These are phyloP conservation scores for Silurus glanis DNA, from an alignment of 2,113 vertebrate genomes.

Conservation along the genomic window DNA sequence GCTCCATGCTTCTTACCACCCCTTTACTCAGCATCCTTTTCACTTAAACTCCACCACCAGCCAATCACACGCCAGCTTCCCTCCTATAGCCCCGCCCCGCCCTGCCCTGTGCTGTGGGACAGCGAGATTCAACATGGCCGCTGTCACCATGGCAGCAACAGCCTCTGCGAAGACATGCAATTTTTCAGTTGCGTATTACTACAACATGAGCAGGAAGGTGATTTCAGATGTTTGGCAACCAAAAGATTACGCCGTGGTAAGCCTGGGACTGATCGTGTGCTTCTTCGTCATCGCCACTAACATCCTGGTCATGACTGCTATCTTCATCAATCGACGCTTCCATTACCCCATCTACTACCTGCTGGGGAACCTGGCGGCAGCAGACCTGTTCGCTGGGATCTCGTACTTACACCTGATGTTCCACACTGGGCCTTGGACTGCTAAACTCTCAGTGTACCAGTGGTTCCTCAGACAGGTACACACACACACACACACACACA, in stretches of 20 bases:
- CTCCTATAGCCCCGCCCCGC: background rate
- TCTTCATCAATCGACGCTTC: slow-evolving; percentile 88
- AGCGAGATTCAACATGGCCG: slow-evolving; percentile 50
- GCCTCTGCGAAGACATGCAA: background rate
- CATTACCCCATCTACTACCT: slow-evolving; percentile 97
- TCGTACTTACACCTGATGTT: slow-evolving; percentile 95
- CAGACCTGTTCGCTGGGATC: slow-evolving; percentile 91
- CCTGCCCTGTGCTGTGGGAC: background rate
- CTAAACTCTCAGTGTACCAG: slow-evolving; percentile 74
- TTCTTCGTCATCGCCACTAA: slow-evolving; percentile 91
- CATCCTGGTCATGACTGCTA: slow-evolving; percentile 87
- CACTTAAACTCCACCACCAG: background rate
- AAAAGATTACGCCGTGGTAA: slow-evolving; percentile 77
- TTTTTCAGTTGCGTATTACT: slow-evolving; percentile 61
- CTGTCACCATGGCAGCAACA: rapidly evolving
- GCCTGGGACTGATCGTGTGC: slow-evolving; percentile 86
- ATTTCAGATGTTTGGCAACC: slow-evolving; percentile 60
- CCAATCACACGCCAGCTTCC: background rate
- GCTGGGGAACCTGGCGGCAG: slow-evolving; percentile 88
- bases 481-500: background rate
- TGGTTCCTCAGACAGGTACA: slow-evolving; percentile 84
- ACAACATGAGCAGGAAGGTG: slow-evolving; percentile 60
- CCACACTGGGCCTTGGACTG: slow-evolving; percentile 92
- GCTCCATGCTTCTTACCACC: slow-evolving; percentile 1
- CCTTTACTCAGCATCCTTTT: background rate